Conservation (phyloP, 2,797 vertebrate species). For the Eutrigla gurnardus region DNA sequence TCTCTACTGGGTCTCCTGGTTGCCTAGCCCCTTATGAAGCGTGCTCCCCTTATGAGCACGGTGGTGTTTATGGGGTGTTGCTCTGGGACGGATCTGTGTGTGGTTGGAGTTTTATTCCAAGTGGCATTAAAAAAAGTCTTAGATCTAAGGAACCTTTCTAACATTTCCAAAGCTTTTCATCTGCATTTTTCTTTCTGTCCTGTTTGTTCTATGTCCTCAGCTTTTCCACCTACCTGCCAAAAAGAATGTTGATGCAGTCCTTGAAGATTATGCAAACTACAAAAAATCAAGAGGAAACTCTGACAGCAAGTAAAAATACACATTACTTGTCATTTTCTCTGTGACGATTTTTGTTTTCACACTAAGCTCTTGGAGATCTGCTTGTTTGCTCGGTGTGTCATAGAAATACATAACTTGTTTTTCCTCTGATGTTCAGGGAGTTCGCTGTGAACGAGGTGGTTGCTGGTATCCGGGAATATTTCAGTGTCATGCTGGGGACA, state of each 20-base stretch:
- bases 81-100: neutral
- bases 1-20: no score
- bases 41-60: no score
- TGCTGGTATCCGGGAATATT: slow-evolving; percentile 96
- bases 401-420: neutral
- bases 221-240: slow-evolving; percentile 98
- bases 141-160: neutral
- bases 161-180: neutral
- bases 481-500: slow-evolving; percentile 98
- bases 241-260: slow-evolving; percentile 95
- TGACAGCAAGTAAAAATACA: slow-evolving; percentile 92
- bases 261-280: slow-evolving; percentile 99
- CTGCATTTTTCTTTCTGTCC: neutral
- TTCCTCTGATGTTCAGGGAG: slow-evolving; percentile 83
- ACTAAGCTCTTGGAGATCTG: neutral
- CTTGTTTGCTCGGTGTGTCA: neutral
- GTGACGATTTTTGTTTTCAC: neutral
- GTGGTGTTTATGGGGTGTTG: neutral
- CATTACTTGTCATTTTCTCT: neutral
- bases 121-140: neutral
- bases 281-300: slow-evolving; percentile 98
- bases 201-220: slow-evolving; percentile 71
- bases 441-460: slow-evolving; percentile 98
- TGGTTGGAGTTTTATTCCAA: neutral
- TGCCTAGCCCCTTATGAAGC: no score